These are phyloP conservation scores for Gopherus evgoodei DNA, from an alignment of 2,113 vertebrate species.

Conservation along the genomic window DNA sequence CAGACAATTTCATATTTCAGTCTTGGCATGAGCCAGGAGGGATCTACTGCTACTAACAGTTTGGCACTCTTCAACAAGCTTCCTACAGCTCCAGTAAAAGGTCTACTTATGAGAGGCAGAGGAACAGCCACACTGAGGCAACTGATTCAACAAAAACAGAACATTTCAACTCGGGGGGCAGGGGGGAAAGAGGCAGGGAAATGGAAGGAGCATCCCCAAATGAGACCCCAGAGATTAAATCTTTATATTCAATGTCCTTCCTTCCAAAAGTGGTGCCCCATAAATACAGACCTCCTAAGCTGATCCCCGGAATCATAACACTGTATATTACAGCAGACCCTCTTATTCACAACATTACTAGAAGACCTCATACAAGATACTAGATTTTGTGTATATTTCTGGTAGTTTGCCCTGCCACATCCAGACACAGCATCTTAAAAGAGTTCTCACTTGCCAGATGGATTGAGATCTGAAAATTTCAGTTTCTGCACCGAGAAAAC, in stretches of 20 bases:
- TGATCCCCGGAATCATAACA: neutral
- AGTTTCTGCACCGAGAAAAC: neutral
- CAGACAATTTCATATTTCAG: neutral
- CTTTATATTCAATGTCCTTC: neutral
- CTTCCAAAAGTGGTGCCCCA: neutral
- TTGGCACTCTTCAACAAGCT: neutral
- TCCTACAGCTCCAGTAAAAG: neutral
- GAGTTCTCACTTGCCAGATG: neutral
- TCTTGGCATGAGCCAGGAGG: neutral
- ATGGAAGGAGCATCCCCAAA: neutral
- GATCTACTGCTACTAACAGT: neutral
- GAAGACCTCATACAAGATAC: neutral
- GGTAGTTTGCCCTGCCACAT: no score
- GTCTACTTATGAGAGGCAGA: neutral
- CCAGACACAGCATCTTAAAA: neutral
- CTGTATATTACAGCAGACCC: neutral
- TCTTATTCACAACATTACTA: neutral
- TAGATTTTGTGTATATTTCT: neutral
- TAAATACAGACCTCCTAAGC: neutral
- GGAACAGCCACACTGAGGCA: neutral
- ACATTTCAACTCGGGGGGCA: neutral
- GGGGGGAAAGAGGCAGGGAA: no score
- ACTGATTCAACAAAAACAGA: neutral
- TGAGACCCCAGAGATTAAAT: neutral
- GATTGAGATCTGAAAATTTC: neutral